Percentiles rank a stretch among this genome's conserved stretches.
Evolutionary conservation across 2,888 invertebrate species (phyloP).

Genomic region (Diaphora mendica): DNA sequence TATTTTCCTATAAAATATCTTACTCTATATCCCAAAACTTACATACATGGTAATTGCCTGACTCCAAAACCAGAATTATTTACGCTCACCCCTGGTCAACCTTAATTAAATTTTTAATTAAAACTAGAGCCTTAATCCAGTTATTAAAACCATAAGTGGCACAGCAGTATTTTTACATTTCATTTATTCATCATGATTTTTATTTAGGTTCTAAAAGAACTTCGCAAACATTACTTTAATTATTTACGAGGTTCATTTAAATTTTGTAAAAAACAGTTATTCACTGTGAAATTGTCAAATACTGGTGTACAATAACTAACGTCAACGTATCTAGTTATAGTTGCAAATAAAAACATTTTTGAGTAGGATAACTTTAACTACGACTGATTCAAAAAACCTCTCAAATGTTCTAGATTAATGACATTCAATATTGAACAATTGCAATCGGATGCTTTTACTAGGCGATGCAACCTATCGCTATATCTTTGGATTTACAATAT

Average conservation of each 20-base stretch:
- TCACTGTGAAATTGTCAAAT: neutral
- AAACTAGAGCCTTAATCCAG: neutral
- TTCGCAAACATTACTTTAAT: neutral
- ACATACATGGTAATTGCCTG: neutral
- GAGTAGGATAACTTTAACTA: neutral
- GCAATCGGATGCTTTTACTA: slow-evolving; percentile 30
- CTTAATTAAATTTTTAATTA: neutral
- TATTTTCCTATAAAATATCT: too few species aligned
- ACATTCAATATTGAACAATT: neutral
- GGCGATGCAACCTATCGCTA: slow-evolving; percentile 37
- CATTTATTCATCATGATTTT: neutral
- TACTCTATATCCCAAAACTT: too few species aligned
- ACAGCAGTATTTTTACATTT: neutral
- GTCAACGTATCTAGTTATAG: neutral
- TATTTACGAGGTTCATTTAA: neutral
- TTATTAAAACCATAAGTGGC: neutral
- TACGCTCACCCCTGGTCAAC: neutral
- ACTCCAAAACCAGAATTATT: neutral
- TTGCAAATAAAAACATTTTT: slow-evolving; percentile 4
- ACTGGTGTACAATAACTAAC: neutral
- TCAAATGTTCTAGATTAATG: neutral
- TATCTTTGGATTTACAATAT: slow-evolving; percentile 1
- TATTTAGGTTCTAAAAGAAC: neutral
- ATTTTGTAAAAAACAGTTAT: neutral
- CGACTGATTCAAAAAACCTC: neutral